Base-by-base conservation (phyloP, 2,888 invertebrate genomes). In the Argyra leucocephala region DNA sequence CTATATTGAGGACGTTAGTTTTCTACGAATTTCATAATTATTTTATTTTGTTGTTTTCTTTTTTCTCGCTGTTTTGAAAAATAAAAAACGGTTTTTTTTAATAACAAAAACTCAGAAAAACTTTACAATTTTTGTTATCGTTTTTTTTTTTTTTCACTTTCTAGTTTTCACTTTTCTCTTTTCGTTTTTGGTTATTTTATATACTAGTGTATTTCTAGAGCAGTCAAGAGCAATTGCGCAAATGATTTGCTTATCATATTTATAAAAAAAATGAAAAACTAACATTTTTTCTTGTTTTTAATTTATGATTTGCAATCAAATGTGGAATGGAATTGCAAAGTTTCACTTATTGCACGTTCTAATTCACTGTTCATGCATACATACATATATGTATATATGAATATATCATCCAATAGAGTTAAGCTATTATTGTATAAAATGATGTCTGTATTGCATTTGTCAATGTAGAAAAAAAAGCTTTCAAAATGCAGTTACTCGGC, bases 151-250 rank as follows among this genome's bases (percentile, higher is more conserved):
- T 18, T 48, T 48, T 22, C 22, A 58, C 58, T 58, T 58, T 58
- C 58, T 22, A 22, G 58, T 58, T 58, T 58, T 58, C 58, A 58
- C 58, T 58, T 58, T 58, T 58, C 58, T 22, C 12, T 21, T 58
- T 22, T 58, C 6, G 5, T 57, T 57, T 57, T 21, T 57, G 21
- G 2, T 3, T 58, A 22, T 58, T 58, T 58, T 58, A 4, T 58
- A 22, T 21, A 5, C 21, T 57, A 58, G 5, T 58, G 22, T 58
- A 22, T 58, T 58, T 58, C 1, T 58, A 22, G 58, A 58, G 22
- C 58, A 58, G 5, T 58, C 22, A 58, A 58, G 22, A 58, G 58
- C 22, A 48, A 48, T 48, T 48, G 18, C 48, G 48, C 48, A 48
- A 48, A 48, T 48, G 48, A 48, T 48, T 48, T 48, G 48, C 18